Evolutionary conservation across 2,113 vertebrate species (phyloP).

Genomic region (Pseudonaja textilis): DNA sequence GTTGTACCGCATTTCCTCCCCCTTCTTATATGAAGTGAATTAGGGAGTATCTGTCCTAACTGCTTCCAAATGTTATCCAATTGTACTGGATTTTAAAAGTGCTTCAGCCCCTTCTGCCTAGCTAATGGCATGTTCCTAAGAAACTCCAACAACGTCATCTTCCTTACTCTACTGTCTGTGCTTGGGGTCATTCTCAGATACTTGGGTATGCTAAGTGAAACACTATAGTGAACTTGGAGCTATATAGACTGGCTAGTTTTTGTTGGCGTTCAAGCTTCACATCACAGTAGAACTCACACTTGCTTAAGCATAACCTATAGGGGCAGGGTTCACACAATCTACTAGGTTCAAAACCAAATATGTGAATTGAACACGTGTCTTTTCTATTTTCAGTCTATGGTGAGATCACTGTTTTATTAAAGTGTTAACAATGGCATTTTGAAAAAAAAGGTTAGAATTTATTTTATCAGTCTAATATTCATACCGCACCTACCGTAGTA

Average conservation of each 20-base stretch:
- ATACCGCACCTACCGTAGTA: background rate
- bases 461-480: background rate
- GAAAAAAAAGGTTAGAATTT: background rate
- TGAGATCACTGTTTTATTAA: background rate
- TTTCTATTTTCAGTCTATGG: background rate
- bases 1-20: background rate
- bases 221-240: background rate
- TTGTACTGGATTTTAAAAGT: background rate
- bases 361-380: background rate
- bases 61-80: background rate
- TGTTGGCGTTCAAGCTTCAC: background rate
- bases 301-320: background rate
- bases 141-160: background rate
- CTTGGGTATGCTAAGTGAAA: background rate
- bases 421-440: background rate
- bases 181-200: background rate
- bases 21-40: background rate
- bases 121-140: background rate
- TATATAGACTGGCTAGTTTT: background rate
- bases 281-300: background rate
- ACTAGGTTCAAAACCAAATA: background rate
- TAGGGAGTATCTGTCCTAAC: background rate
- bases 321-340: background rate
- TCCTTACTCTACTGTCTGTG: background rate
- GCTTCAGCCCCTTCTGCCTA: background rate